Evolutionary conservation across 2,888 invertebrate species (phyloP).

Genomic region (Lordiphosa andalusiaca): DNA sequence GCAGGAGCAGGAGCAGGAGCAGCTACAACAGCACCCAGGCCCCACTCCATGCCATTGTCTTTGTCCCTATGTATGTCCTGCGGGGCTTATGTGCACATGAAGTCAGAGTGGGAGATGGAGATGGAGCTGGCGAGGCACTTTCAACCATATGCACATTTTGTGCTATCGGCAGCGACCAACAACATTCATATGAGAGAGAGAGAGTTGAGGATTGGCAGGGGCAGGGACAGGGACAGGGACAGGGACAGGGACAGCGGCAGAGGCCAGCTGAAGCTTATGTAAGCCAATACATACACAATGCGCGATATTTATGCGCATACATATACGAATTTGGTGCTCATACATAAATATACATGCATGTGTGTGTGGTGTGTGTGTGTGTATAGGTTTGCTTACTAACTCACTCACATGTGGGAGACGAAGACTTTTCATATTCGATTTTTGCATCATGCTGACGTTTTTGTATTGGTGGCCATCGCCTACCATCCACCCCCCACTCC

Average conservation of each 20-base stretch:
- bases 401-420: too few relatives aligned
- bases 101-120: background rate
- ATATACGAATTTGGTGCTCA: background rate
- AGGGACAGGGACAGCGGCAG: slow-evolving; percentile 37
- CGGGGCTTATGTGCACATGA: slow-evolving; percentile 22
- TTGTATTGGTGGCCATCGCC: too few relatives aligned
- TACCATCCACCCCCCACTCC: too few relatives aligned
- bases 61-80: slow-evolving; percentile 58
- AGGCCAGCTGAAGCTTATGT: slow-evolving; percentile 66
- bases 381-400: too few relatives aligned
- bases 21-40: background rate
- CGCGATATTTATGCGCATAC: slow-evolving; percentile 27
- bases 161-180: slow-evolving; percentile 65
- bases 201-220: slow-evolving; percentile 3
- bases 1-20: too few relatives aligned
- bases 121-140: slow-evolving; percentile 52
- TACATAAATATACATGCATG: background rate
- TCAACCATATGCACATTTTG: slow-evolving; percentile 74
- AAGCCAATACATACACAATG: slow-evolving; percentile 75
- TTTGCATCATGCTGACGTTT: too few relatives aligned
- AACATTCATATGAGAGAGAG: slow-evolving; percentile 51
- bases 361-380: too few relatives aligned
- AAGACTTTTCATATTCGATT: too few relatives aligned
- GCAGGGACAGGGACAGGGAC: slow-evolving; percentile 26
- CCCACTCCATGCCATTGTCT: slow-evolving; percentile 37